These are phyloP conservation scores for Nyctibius grandis DNA, from an alignment of 2,797 vertebrate species.

Conservation along the genomic window DNA sequence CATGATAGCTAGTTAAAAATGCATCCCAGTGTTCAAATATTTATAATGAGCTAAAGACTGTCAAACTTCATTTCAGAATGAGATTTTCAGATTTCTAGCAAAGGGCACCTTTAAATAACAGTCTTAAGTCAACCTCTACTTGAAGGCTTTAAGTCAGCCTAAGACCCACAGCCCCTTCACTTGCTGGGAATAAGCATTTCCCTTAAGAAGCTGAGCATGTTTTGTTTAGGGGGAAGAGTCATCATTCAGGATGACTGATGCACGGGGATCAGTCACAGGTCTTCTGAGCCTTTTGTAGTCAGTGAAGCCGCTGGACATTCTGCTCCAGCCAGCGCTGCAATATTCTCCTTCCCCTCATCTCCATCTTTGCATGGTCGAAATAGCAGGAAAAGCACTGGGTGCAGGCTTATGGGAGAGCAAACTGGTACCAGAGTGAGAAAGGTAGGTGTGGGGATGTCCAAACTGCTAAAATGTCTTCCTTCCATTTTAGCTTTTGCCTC, in stretches of 20 bases:
- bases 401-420: not conserved
- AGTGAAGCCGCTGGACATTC: not conserved
- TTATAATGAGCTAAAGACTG: not conserved
- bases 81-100: not conserved
- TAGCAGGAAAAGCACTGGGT: not conserved
- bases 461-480: not conserved
- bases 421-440: not conserved
- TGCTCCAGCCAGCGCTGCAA: not conserved
- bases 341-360: not conserved
- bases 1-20: slow-evolving; percentile 21
- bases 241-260: not conserved
- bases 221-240: not conserved
- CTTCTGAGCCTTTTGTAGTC: not conserved
- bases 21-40: slow-evolving; percentile 10
- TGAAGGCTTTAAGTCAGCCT: not conserved
- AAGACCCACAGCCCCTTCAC: not conserved
- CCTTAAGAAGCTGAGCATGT: not conserved
- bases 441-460: not conserved
- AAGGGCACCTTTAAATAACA: not conserved
- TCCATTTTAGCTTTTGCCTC: not conserved
- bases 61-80: not conserved
- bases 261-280: not conserved
- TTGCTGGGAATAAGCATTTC: not conserved
- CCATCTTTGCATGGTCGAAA: not conserved
- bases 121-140: not conserved